Base-by-base conservation (phyloP, 2,888 invertebrate genomes). In the Horisme vitalbata region DNA sequence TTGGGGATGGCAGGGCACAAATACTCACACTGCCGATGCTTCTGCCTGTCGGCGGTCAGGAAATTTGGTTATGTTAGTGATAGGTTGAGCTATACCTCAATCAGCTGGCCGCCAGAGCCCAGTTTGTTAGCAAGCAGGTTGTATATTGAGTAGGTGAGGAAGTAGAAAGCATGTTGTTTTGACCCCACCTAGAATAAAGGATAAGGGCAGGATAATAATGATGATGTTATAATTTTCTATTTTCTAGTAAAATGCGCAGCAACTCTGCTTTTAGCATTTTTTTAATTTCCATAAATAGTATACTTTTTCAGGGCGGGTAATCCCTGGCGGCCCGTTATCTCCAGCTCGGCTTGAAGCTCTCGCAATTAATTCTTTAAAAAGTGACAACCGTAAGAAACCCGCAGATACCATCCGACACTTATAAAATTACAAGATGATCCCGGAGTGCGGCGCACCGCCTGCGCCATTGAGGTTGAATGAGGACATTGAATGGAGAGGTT, bases 381-480 rank as follows among this genome's bases (percentile, higher is more conserved):
- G 54, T 44, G 57, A 57, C 57, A 57, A 47, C 50, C 49, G 56
- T 57, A 53, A 56, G 55, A 51, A 49, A 51, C 47, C 52, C 45
- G 11, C 36, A 63, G 68, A 71, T 68, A 67, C 53, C 56, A 57
- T 53, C 53, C 53, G 61, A 67, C 63, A 66, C 65, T 71, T 69
- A 65, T 61, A 67, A 68, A 66, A 64, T 69, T 68, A 70, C 61
- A 57, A 59, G 65, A 68, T 65, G 62, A 69, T 64, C 59, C 49
- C 15, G 28, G 15, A 34, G 35, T 31, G 36, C 14, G 12, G 26
- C 23, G 24, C 24, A 10, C 8, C n/a, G n/a, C n/a, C n/a, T n/a
- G n/a, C n/a, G n/a, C n/a, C 33, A 13, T 30, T 4, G 12, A 39
- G 10, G 10, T 8, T 10, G 7, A n/a, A n/a, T n/a, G n/a, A n/a